phyloP scores from a whole-genome alignment of 2,113 vertebrate species.

The Myiagra hebetior region DNA sequence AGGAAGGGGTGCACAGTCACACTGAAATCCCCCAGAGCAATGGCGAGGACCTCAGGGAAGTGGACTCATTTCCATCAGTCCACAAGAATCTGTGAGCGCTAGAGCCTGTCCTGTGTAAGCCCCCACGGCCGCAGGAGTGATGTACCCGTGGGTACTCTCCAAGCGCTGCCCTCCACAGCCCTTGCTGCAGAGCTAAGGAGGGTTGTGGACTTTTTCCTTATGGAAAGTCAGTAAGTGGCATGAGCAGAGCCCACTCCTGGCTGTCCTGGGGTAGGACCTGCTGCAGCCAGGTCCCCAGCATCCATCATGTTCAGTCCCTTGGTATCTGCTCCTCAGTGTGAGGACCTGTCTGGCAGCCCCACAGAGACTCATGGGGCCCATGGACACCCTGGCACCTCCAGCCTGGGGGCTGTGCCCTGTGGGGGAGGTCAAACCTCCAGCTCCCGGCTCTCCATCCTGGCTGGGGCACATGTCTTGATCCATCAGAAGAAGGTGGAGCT shows the following conservation, averaged over 20 bases:
- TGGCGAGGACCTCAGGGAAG: background rate
- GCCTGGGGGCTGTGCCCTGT: background rate
- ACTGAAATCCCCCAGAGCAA: rapidly evolving
- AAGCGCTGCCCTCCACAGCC: rapidly evolving
- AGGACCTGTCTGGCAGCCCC: background rate
- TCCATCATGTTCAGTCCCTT: rapidly evolving
- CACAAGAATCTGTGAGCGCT: rapidly evolving
- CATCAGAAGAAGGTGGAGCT: background rate
- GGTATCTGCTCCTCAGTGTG: background rate
- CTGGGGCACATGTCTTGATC: background rate
- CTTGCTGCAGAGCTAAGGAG: background rate
- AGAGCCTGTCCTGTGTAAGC: background rate
- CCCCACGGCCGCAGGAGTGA: rapidly evolving
- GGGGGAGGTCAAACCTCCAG: background rate
- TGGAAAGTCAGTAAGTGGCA: background rate
- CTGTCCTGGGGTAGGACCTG: too few species aligned
- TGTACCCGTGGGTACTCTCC: rapidly evolving
- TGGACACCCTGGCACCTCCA: background rate
- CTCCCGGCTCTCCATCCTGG: background rate
- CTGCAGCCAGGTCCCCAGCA: background rate
- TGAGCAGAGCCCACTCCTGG: background rate
- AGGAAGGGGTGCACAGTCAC: background rate
- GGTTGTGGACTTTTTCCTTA: background rate
- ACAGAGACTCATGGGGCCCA: background rate
- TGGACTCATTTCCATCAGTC: background rate